Evolutionary conservation across 64 coral and sea anemone species (phyloP).

Genomic region (Astreopora myriophthalma): DNA sequence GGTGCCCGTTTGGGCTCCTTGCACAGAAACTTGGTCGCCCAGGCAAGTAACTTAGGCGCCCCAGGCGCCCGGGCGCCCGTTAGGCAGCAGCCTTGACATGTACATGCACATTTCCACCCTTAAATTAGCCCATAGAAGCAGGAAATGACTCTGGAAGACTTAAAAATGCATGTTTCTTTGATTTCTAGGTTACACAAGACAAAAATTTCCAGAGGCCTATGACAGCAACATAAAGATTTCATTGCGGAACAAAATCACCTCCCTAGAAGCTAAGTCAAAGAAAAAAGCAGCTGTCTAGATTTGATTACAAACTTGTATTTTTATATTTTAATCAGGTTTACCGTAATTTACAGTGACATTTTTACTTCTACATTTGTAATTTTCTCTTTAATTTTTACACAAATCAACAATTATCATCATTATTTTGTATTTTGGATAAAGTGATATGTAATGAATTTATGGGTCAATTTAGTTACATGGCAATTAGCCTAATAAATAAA

Average conservation of each 20-base stretch:
- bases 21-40: no score
- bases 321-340: not conserved
- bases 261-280: conserved; percentile 4
- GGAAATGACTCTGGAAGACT: not conserved
- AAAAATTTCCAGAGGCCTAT: not conserved
- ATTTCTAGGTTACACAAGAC: conserved; percentile 38
- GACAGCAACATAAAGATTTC: not conserved
- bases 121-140: not conserved
- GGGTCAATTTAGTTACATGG: not conserved
- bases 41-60: no score
- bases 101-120: not conserved
- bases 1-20: no score
- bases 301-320: not conserved
- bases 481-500: not conserved
- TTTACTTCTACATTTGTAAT: not conserved
- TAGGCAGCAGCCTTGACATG: no score
- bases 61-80: no score
- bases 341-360: not conserved
- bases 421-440: no score
- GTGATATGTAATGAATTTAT: no score
- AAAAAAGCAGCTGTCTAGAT: not conserved
- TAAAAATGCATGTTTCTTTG: not conserved
- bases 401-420: not conserved
- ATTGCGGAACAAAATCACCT: conserved; percentile 37
- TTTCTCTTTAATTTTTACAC: not conserved